Evolutionary conservation across 1,140 invertebrate genomes (phyloP), one percentile per base, ranked within the genome.

Genomic region (Magallana angulata): DNA sequence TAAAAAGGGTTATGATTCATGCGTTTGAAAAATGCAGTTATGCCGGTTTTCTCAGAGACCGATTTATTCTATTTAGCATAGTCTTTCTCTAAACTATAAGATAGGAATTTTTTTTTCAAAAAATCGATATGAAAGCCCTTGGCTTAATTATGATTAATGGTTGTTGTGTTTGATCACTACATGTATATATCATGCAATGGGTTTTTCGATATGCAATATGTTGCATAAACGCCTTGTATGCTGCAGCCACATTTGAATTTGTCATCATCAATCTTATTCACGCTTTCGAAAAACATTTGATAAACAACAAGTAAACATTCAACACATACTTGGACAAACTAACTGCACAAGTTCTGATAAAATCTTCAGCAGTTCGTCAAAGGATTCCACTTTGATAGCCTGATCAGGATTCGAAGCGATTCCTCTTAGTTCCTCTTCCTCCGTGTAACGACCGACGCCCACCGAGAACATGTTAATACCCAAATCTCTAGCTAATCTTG

Each of bases 381-480:
- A 89, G 2, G 88, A 76, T 5, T 76, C 36, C 2, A 89, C 81
- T 2, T 59, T 85, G 2, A 89, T 48, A 30, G 81, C 82, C 18
- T 89, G 76, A 24, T 87, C 58, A 36, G 30, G 12, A 0, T 18
- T 36, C 5, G 85, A 84, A 16, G 89, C 88, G 24, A 90, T 88
- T 56, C 82, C 85, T 24, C 76, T 60, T 5, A 90, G 57, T 82
- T 90, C 90, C 11, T 30, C 48, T 1, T 11, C 18, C n/a, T 88
- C 57, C 9, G 88, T 81, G 1, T 57, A 59, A 24, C 60, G 56
- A 6, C 85, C 82, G 14, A 92, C 83, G 11, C 91, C 90, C 7
- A 92, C 85, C 2, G 88, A 71, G 57, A 87, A 90, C 86, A 92
- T 90, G 24, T 82, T 89, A 30, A 91, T 87, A 2, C 91, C 89